Evolutionary conservation across 2,888 invertebrate species (phyloP).

Genomic region (Nemoura dubitans): DNA sequence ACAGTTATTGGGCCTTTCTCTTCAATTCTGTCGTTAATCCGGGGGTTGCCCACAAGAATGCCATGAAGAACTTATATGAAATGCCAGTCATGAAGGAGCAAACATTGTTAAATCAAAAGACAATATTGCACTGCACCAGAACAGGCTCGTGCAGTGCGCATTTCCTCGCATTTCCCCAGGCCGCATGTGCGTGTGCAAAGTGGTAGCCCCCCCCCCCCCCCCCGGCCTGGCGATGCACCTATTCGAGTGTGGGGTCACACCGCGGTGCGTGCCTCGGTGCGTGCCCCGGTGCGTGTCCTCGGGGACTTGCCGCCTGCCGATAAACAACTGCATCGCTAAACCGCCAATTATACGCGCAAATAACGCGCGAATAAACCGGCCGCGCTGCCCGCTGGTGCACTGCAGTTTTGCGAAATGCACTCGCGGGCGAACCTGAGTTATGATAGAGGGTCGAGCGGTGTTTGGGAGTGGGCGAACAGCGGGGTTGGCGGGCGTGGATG

Average conservation of each 20-base stretch:
- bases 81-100: no score
- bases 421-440: neutral
- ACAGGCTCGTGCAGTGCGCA: no score
- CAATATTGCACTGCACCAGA: no score
- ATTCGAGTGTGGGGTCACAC: neutral
- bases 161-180: neutral
- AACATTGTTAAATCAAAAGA: no score
- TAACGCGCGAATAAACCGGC: neutral
- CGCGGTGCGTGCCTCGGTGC: neutral
- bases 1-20: no score
- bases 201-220: neutral
- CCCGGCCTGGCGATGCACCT: neutral
- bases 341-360: neutral
- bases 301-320: slow-evolving; percentile 17
- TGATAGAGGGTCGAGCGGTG: neutral
- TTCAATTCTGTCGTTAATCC: no score
- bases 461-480: neutral
- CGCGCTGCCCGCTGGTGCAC: neutral
- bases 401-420: neutral
- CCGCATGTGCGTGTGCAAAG: neutral
- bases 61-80: no score
- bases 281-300: neutral
- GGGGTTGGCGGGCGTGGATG: no score
- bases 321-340: slow-evolving; percentile 9
- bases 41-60: no score